phyloP scores from a whole-genome alignment of 2,113 vertebrate species.

The Cricetomys ansorgei region DNA sequence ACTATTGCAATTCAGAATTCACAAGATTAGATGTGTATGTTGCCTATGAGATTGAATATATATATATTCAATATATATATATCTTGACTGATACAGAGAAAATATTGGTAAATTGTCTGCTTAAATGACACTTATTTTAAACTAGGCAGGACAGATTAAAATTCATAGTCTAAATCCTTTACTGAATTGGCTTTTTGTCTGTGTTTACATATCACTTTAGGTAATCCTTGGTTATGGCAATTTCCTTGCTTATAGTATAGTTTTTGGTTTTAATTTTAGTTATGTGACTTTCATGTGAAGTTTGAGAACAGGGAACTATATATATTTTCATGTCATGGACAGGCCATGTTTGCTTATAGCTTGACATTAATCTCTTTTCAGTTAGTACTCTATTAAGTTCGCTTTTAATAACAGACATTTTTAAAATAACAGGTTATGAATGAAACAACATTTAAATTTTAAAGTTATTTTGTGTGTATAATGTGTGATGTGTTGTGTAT shows the following conservation, averaged over 20 bases:
- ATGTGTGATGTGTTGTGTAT: not conserved
- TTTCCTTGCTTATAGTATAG: not conserved
- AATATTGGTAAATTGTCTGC: slow-evolving; percentile 25
- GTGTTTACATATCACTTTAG: slow-evolving; percentile 3
- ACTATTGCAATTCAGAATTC: not conserved
- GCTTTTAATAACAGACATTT: not conserved
- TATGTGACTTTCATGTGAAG: not conserved
- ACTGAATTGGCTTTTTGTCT: slow-evolving; percentile 21
- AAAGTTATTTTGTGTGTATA: not conserved
- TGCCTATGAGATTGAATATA: slow-evolving; percentile 39
- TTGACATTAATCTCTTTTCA: slow-evolving; percentile 1
- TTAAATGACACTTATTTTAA: slow-evolving; percentile 36
- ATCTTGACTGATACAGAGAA: not conserved
- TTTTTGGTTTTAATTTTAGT: not conserved
- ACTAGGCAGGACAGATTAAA: not conserved
- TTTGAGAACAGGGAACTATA: not conserved
- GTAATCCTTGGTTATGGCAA: not conserved
- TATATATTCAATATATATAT: slow-evolving; percentile 47
- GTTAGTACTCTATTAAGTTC: slow-evolving; percentile 22
- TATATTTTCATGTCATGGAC: not conserved
- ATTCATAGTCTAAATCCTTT: slow-evolving; percentile 33
- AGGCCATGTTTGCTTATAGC: not conserved
- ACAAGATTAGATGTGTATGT: not conserved
- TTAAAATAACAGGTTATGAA: not conserved
- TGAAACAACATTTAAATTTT: not conserved